Evolutionary conservation across 2,888 invertebrate genomes (phyloP).

Genomic region (Branchipolynoe longqiensis): DNA sequence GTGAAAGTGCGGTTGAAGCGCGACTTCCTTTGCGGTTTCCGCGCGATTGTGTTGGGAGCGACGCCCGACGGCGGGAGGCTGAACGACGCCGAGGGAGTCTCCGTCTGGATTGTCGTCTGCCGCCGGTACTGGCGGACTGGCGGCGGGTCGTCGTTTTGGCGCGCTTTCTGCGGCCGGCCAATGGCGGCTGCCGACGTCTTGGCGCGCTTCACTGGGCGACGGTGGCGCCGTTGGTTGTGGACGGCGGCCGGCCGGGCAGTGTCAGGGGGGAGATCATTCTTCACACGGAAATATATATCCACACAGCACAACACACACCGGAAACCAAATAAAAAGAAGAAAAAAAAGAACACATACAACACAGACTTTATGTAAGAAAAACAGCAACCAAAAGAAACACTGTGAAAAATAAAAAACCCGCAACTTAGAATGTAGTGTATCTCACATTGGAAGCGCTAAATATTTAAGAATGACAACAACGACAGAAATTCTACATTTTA

Average conservation of each 20-base stretch:
- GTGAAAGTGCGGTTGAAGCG: neutral
- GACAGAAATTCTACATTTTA: too few species aligned
- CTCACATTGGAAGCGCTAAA: too few species aligned
- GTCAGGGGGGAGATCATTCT: neutral
- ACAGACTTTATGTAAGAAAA: constrained; percentile 18
- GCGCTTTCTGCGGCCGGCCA: neutral
- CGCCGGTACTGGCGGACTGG: neutral
- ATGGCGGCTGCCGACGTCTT: constrained; percentile 7
- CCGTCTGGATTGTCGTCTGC: neutral
- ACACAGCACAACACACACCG: too few species aligned
- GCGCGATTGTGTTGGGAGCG: neutral
- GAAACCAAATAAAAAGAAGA: too few species aligned
- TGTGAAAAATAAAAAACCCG: too few species aligned
- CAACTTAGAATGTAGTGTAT: too few species aligned
- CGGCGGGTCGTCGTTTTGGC: too few species aligned
- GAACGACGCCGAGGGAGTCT: neutral
- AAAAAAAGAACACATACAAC: too few species aligned
- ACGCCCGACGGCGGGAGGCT: neutral
- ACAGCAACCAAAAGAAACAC: too few species aligned
- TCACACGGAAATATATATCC: too few species aligned
- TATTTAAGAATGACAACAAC: too few species aligned
- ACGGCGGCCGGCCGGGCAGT: neutral
- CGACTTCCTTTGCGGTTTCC: neutral
- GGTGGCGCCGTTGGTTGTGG: too few species aligned
- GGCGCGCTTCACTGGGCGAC: neutral